phyloP scores from a whole-genome alignment of 2,797 vertebrate genomes.

The Sorex maritimensis region DNA sequence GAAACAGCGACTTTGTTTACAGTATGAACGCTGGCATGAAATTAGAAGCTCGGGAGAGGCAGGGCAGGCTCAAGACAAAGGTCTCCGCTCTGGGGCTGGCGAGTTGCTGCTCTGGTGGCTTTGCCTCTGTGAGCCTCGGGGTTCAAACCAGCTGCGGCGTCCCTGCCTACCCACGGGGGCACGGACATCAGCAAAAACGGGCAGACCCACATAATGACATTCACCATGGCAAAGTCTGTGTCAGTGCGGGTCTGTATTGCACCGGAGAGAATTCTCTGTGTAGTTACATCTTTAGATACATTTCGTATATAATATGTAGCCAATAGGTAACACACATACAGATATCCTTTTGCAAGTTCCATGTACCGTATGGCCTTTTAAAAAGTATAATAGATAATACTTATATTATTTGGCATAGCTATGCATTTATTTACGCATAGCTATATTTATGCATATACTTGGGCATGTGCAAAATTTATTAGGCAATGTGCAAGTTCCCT shows the following conservation, averaged over 20 bases:
- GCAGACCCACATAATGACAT: background rate
- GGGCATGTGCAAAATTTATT: background rate
- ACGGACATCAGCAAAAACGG: background rate
- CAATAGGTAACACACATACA: too few species aligned
- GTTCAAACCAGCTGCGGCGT: background rate
- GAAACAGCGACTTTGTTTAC: slow-evolving; percentile 48
- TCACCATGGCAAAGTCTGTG: background rate
- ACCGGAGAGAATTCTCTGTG: too few species aligned
- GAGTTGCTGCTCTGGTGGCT: background rate
- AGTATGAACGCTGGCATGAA: slow-evolving; percentile 1
- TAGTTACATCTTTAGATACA: too few species aligned
- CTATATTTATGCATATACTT: too few species aligned
- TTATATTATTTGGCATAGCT: background rate
- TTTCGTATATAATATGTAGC: too few species aligned
- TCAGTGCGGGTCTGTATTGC: too few species aligned
- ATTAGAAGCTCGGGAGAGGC: slow-evolving; percentile 41
- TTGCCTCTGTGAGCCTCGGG: background rate
- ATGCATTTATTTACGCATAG: too few species aligned
- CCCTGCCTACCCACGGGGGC: background rate
- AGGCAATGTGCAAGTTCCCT: background rate
- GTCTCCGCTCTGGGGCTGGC: background rate
- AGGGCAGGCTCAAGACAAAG: background rate
- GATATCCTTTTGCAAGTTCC: background rate
- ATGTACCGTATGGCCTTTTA: too few species aligned
- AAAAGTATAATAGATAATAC: background rate